Evolutionary conservation across 2,113 vertebrate genomes (phyloP).

Genomic region (Hiodon tergisus): DNA sequence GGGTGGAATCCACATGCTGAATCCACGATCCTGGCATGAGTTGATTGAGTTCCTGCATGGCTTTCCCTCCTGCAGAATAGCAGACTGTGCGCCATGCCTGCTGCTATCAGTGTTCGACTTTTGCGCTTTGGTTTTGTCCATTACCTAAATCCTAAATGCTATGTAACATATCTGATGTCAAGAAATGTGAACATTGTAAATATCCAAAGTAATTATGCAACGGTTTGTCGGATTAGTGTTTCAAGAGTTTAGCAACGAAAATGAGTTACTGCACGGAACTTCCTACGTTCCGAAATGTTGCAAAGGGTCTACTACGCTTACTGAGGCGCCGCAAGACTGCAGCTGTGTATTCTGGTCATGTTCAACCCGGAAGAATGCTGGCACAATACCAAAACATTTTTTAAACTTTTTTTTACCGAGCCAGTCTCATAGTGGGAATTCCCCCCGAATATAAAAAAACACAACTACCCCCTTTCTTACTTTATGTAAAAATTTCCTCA

Average conservation of each 20-base stretch:
- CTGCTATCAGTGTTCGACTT: not conserved
- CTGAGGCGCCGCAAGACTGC: not conserved
- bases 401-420: constrained; percentile 42
- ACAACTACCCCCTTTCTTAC: constrained; percentile 57
- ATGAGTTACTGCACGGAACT: not conserved
- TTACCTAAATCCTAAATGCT: not conserved
- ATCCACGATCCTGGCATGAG: too few species aligned
- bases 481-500: constrained; percentile 65
- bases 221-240: not conserved
- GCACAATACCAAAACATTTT: constrained; percentile 51
- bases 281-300: constrained; percentile 1
- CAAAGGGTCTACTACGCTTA: constrained; percentile 7
- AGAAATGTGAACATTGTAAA: not conserved
- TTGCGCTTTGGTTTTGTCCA: not conserved
- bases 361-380: constrained; percentile 39
- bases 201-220: not conserved
- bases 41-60: too few species aligned
- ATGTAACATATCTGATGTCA: not conserved
- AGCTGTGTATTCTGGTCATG: constrained; percentile 15
- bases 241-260: not conserved
- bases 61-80: too few species aligned
- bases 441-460: constrained; percentile 51
- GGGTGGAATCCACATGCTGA: too few species aligned
- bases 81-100: too few species aligned
- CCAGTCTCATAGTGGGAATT: constrained; percentile 64